Evolutionary conservation across 2,113 vertebrate species (phyloP), one percentile per base, ranked within the genome.

Genomic region (Phrynosoma blainvillii): DNA sequence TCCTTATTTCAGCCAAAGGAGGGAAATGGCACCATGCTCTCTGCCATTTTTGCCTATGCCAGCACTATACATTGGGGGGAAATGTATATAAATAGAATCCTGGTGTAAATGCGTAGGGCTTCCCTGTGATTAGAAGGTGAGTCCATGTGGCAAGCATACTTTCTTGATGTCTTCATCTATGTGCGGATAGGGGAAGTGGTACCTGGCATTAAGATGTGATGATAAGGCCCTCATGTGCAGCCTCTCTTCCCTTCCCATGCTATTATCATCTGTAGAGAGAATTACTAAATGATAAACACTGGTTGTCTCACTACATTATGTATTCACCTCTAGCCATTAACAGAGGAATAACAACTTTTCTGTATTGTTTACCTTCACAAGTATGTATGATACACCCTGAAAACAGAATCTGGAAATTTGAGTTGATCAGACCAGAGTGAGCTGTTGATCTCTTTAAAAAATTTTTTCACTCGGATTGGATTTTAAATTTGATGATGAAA

Each of bases 401-500:
- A 88, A 18, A 3, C 18, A 65, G 0, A 0, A 85, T 62, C 3
- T 65, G 70, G 54, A 89, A 62, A 71, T 80, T 30, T 80, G 10
- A 1, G 65, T 84, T 62, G 13, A 62, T 62, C 56, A 59, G 7
- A 59, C 56, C 2, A 13, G 56, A 16, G 2, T 32, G 76, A 42
- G 77, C 10, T 65, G 80, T 65, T 56, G 89, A 92, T 85, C 5
- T 4, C 47, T 47, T n/a, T 85, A 77, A 47, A 25, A 42, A 52
- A 40, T 66, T 66, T 68, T 66, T 23, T 66, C 11, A 89, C 76
- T 91, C 73, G 84, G 3, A 68, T 79, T 40, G 1, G 1, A 12
- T 52, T 59, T 59, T 13, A 59, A 59, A 59, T 59, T 62, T 62
- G 18, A 62, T 47, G 4, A 62, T 77, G 52, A 59, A 1, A 59